Evolutionary conservation across 1,140 invertebrate species (phyloP), one percentile per base, ranked within the genome.

Genomic region (Drosophila setifemur): DNA sequence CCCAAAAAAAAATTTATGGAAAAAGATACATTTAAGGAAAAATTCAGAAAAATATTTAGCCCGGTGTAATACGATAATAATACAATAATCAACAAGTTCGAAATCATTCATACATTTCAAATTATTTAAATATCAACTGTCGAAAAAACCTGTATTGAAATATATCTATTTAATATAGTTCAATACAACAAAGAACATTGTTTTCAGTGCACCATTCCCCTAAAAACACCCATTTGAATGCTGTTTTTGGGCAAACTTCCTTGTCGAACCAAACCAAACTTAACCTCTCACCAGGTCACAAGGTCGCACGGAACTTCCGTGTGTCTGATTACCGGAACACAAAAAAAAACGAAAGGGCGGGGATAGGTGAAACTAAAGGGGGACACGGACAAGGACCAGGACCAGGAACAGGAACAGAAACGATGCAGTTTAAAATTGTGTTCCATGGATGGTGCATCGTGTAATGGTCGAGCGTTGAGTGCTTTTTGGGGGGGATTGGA

Each of bases 391-490:
- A n/a, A n/a, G n/a, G n/a, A n/a, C n/a, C 16, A 8, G 43, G 3
- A 12, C 12, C 33, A 21, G n/a, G 37, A 9, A 23, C 1, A 28
- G 35, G 53, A 35, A 47, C 18, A 12, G 21, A 21, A 64, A 48
- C 60, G 63, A 69, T 58, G 66, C 67, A 70, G 52, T 58, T 70
- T 70, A 60, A 70, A 64, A 39, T 37, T 44, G 57, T 48, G n/a
- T 63, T 37, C 4, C 42, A 48, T 23, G 19, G 64, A 58, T 47
- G 40, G 60, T 47, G 40, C 60, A 63, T 43, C 45, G 37, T 33
- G 66, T 71, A 71, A 71, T 71, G 67, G 53, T 23, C 54, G 23
- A 68, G 53, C 26, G 28, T 47, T 71, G 67, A 71, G 67, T 72
- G 68, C 54, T 68, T 61, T 72, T 72, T 52, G 43, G 47, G 47